Percentiles rank a stretch among this genome's conserved stretches.
Conservation (phyloP, 2,888 invertebrate species). For the Aphodius sticticus region DNA sequence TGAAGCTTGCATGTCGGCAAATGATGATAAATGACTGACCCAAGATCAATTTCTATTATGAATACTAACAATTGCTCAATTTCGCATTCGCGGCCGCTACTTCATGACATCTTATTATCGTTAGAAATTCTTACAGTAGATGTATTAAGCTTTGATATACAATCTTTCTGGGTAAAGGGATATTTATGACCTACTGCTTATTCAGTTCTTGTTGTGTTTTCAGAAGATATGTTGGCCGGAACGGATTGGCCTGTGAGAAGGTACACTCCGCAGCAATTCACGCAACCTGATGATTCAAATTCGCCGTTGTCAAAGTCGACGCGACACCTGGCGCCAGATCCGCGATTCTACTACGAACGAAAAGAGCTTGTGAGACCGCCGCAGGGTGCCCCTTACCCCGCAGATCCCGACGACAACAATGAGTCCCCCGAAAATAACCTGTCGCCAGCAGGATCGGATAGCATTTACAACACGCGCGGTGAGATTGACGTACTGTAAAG, state of each 20-base stretch:
- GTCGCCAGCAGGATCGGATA: slow-evolving; percentile 50
- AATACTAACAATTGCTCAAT: neutral
- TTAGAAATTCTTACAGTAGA: neutral
- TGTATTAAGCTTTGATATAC: neutral
- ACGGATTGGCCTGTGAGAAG: slow-evolving; percentile 80
- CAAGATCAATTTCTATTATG: slow-evolving; percentile 4
- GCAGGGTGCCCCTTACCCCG: slow-evolving; percentile 51
- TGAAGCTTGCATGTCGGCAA: neutral
- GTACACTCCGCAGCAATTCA: slow-evolving; percentile 81
- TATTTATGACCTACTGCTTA: neutral
- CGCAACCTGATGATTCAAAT: slow-evolving; percentile 78
- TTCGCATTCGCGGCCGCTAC: neutral
- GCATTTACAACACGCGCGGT: slow-evolving; percentile 56
- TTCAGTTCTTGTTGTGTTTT: slow-evolving; percentile 34
- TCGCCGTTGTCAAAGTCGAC: slow-evolving; percentile 81
- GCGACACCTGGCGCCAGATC: slow-evolving; percentile 76
- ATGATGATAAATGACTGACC: neutral
- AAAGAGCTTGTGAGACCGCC: slow-evolving; percentile 52
- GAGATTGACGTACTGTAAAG: slow-evolving; percentile 44
- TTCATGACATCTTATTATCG: neutral
- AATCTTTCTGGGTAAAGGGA: too few relatives aligned
- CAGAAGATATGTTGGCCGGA: slow-evolving; percentile 72
- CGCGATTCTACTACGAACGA: slow-evolving; percentile 71
- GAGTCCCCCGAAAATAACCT: slow-evolving; percentile 51
- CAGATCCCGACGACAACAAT: slow-evolving; percentile 51